Conservation (phyloP, 2,797 vertebrate genomes). For the Pipistrellus kuhlii region DNA sequence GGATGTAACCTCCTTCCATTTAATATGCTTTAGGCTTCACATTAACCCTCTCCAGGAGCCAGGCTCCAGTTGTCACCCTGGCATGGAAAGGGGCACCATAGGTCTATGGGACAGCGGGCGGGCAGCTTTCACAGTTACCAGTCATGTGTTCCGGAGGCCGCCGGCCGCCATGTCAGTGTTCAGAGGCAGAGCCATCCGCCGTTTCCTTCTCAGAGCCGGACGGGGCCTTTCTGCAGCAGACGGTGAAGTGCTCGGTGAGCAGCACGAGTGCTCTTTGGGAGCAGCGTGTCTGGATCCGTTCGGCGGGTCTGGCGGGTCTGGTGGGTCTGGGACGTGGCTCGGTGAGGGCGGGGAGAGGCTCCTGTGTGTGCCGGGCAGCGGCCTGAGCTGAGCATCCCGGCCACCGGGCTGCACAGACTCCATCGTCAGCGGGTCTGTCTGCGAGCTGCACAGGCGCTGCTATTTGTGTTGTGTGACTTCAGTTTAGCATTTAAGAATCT, state of each 20-base stretch:
- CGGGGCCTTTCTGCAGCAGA: accelerated
- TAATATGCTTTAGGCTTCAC: neutral
- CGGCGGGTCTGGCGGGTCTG: neutral
- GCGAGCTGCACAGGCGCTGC: conserved; percentile 31
- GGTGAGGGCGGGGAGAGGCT: accelerated
- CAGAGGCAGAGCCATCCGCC: accelerated
- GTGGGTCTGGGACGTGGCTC: neutral
- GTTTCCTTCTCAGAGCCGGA: accelerated
- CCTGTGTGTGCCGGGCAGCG: neutral
- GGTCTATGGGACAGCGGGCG: neutral
- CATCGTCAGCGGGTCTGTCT: neutral
- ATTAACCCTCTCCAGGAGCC: neutral
- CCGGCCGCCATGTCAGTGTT: neutral
- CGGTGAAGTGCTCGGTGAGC: neutral
- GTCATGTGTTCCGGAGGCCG: accelerated
- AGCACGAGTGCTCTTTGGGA: neutral
- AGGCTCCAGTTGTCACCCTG: neutral
- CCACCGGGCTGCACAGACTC: neutral
- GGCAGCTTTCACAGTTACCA: neutral
- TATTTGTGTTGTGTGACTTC: conserved; percentile 20
- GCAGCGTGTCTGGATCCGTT: neutral
- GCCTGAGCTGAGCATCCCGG: neutral
- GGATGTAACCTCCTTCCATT: neutral
- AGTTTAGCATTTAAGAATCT: conserved; percentile 51
- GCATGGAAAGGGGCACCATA: neutral